phyloP scores from a whole-genome alignment of 2,113 vertebrate genomes.

The Zingel zingel region DNA sequence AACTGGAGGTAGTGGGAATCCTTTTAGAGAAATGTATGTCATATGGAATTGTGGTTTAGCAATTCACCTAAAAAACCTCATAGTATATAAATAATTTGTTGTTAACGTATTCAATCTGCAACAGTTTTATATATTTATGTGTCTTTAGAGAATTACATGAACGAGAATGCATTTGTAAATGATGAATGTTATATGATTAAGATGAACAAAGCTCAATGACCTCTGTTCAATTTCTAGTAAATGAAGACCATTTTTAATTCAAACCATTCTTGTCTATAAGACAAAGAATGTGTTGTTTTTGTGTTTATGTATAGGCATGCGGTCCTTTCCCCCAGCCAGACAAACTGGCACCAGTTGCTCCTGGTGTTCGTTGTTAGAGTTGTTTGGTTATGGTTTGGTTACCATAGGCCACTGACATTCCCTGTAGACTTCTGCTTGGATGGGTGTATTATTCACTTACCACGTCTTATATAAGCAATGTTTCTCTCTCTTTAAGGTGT shows the following conservation, averaged over 20 bases:
- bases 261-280: neutral
- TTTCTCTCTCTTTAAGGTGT: neutral
- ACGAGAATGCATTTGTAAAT: neutral
- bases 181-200: neutral
- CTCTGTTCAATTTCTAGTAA: neutral
- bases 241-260: neutral
- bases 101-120: neutral
- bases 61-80: neutral
- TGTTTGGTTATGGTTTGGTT: slow-evolving; percentile 35
- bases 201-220: neutral
- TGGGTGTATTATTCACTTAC: slow-evolving; percentile 64
- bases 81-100: neutral
- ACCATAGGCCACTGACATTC: slow-evolving; percentile 56
- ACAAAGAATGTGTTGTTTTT: neutral
- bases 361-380: slow-evolving; percentile 27
- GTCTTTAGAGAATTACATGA: neutral
- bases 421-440: slow-evolving; percentile 62
- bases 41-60: neutral
- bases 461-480: slow-evolving; percentile 49
- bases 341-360: slow-evolving; percentile 22
- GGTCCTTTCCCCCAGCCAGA: neutral
- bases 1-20: neutral
- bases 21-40: neutral
- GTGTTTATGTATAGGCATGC: neutral
- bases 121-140: neutral